Conservation (phyloP, 1,140 invertebrate genomes). For the Drosophila micromelanica region DNA sequence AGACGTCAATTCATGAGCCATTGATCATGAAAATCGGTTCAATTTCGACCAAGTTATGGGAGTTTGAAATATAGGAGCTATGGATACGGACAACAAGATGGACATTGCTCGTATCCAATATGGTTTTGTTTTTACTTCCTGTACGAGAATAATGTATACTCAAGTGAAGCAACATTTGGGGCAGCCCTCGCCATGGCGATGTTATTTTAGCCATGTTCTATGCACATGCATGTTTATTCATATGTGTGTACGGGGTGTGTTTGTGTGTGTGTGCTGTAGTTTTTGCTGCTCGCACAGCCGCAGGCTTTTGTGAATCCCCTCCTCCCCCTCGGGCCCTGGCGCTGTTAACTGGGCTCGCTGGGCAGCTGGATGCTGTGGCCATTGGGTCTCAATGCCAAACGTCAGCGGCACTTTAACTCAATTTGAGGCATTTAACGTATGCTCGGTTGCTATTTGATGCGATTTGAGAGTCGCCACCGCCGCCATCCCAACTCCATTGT, state of each 20-base stretch:
- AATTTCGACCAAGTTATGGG: no score
- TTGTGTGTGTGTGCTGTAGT: slow-evolving; percentile 25
- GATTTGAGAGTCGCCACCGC: slow-evolving; percentile 63
- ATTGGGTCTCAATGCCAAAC: slow-evolving; percentile 48
- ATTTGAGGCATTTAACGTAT: slow-evolving; percentile 84
- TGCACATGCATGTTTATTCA: background rate
- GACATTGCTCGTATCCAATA: no score
- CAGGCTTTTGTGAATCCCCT: slow-evolving; percentile 67
- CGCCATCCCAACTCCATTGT: slow-evolving; percentile 4
- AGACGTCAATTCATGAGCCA: no score
- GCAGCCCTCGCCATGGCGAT: background rate
- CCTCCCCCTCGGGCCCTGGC: no score
- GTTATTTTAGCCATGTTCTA: slow-evolving; percentile 14
- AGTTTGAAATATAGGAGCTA: no score
- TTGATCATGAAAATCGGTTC: no score
- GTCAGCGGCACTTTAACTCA: slow-evolving; percentile 80
- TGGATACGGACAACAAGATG: no score
- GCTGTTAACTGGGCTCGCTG: background rate
- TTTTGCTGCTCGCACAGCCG: slow-evolving; percentile 54
- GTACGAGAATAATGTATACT: no score
- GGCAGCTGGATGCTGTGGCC: slow-evolving; percentile 16
- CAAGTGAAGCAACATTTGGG: background rate
- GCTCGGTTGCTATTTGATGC: slow-evolving; percentile 84
- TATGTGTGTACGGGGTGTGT: slow-evolving; percentile 1
- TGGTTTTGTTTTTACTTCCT: no score